A percentile compares a stretch with the other conserved stretches of the same genome.
Evolutionary conservation across 2,113 vertebrate species (phyloP).

Genomic region (Ardeotis arabs): DNA sequence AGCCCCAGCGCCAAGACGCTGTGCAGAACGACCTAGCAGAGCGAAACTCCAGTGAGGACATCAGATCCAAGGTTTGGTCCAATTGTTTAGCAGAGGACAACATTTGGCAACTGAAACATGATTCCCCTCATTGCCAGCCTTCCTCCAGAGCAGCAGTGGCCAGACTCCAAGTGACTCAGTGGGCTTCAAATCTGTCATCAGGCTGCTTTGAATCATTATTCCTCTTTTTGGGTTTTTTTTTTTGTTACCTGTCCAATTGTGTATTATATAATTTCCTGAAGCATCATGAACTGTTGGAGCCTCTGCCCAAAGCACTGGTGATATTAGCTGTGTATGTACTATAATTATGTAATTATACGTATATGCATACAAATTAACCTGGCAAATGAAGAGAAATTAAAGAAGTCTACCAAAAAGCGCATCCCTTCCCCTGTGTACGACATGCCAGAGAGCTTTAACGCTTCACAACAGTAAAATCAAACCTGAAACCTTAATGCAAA

Average conservation of each 20-base stretch:
- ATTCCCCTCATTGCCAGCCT: background rate
- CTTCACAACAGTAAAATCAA: fast-evolving
- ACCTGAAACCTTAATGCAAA: background rate
- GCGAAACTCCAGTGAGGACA: background rate
- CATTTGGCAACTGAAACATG: background rate
- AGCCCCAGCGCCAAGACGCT: background rate
- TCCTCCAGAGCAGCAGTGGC: background rate
- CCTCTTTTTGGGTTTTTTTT: background rate
- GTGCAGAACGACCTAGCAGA: background rate
- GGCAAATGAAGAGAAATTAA: background rate
- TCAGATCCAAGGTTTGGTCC: background rate
- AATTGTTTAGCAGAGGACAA: background rate
- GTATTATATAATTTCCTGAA: background rate
- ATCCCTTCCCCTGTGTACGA: background rate
- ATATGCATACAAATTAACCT: background rate
- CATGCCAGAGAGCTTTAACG: background rate
- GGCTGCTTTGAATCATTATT: background rate
- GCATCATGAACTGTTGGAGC: background rate
- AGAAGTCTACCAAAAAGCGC: background rate
- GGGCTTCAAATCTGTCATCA: background rate
- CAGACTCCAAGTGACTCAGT: background rate
- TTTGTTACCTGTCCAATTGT: background rate
- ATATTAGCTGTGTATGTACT: background rate
- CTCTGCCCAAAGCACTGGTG: background rate
- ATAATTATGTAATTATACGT: background rate